Conservation (phyloP, 2,888 invertebrate genomes). For the Agonopterix arenella region DNA sequence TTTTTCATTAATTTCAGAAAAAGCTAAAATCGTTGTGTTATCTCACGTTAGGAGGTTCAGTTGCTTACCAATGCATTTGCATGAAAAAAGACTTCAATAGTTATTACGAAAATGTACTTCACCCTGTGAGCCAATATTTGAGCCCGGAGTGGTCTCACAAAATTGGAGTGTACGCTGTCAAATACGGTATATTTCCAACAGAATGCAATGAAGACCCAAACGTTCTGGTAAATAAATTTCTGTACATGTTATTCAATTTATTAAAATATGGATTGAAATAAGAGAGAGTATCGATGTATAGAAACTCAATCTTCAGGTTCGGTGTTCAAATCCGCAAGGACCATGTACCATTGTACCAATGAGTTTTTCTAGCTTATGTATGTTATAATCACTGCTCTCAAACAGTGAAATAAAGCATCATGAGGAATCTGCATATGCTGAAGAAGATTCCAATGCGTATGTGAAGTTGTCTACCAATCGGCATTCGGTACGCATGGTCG, state of each 20-base stretch:
- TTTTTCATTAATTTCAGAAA: conserved; percentile 52
- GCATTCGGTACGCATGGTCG: no score
- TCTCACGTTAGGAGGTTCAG: conserved; percentile 80
- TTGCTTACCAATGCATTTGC: conserved; percentile 81
- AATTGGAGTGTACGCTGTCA: conserved; percentile 84
- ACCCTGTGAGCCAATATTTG: conserved; percentile 82
- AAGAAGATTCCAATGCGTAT: no score
- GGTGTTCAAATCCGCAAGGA: no score
- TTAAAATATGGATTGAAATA: neutral
- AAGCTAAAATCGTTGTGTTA: conserved; percentile 82
- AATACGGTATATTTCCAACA: conserved; percentile 84
- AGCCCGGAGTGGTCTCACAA: conserved; percentile 91
- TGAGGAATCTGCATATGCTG: no score
- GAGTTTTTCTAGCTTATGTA: no score
- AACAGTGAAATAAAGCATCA: no score
- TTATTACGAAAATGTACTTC: conserved; percentile 84
- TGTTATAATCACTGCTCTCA: no score
- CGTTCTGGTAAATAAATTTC: conserved; percentile 75
- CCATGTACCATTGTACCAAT: no score
- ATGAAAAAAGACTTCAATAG: conserved; percentile 85
- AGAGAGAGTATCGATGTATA: no score
- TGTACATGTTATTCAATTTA: neutral
- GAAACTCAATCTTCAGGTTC: no score
- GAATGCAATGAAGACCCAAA: conserved; percentile 78
- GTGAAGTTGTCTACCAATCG: no score